phyloP scores from a whole-genome alignment of 2,888 invertebrate species.

The Chrysodeixis includens region DNA sequence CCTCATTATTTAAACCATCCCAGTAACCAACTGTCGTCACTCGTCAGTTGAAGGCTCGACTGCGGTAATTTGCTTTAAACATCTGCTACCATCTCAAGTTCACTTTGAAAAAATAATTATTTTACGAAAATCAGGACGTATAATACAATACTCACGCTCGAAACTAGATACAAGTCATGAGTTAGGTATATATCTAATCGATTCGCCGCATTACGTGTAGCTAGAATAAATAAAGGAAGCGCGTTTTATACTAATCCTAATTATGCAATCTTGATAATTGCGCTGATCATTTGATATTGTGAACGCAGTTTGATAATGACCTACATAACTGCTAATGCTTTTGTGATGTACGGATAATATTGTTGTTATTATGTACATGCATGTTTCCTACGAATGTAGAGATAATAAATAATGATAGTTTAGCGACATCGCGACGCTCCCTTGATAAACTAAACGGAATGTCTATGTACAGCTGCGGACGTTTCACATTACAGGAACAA shows the following conservation, averaged over 20 bases:
- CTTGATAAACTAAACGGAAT: constrained; percentile 1
- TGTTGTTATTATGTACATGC: constrained; percentile 5
- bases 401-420: not conserved
- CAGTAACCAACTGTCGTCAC: not conserved
- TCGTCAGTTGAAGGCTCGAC: not conserved
- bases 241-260: constrained; percentile 22
- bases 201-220: constrained; percentile 20
- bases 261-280: constrained; percentile 46
- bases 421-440: not conserved
- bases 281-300: constrained; percentile 29
- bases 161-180: not conserved
- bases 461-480: constrained; percentile 1
- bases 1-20: constrained; percentile 1
- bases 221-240: constrained; percentile 18
- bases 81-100: not conserved
- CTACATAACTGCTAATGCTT: constrained; percentile 24
- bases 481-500: not conserved
- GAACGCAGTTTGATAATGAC: constrained; percentile 39
- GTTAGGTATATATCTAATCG: constrained; percentile 25
- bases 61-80: not conserved
- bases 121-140: not conserved
- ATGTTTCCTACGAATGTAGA: not conserved
- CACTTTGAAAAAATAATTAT: not conserved
- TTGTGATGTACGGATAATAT: constrained; percentile 9
- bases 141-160: too few species aligned